Percentiles rank a stretch among this genome's conserved stretches.
Evolutionary conservation across 2,797 vertebrate genomes (phyloP).

Genomic region (Argya squamiceps): DNA sequence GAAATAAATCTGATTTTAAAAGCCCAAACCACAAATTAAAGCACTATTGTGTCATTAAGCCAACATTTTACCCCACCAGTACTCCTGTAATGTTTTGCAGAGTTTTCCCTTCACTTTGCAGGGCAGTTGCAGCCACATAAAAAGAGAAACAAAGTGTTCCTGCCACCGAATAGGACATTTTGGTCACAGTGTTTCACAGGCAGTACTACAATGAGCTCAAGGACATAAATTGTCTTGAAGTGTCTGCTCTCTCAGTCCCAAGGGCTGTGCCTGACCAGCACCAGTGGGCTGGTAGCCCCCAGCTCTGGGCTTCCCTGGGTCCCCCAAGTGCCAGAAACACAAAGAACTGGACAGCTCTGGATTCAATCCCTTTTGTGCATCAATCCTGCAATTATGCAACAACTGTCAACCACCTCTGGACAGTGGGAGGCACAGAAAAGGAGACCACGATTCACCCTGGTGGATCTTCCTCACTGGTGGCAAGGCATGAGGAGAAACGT

Average conservation of each 20-base stretch:
- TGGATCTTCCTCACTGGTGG: background rate
- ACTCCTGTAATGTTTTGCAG: background rate
- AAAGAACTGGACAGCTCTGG: background rate
- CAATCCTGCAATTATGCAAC: background rate
- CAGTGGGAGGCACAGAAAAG: background rate
- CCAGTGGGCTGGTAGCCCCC: accelerated
- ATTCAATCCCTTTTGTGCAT: background rate
- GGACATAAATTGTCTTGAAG: background rate
- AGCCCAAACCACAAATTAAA: background rate
- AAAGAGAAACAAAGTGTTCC: background rate
- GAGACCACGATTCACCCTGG: background rate
- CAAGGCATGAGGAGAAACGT: accelerated
- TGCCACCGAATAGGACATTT: background rate
- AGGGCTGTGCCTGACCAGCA: background rate
- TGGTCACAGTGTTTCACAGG: background rate
- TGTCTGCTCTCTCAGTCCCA: background rate
- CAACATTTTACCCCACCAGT: background rate
- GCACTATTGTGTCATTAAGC: background rate
- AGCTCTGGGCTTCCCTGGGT: background rate
- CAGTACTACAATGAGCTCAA: background rate
- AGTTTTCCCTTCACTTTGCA: background rate
- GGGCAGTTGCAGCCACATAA: background rate
- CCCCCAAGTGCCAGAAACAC: background rate
- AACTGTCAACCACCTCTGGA: background rate
- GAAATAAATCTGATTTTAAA: background rate